Evolutionary conservation across 2,888 invertebrate species (phyloP), one percentile per base, ranked within the genome.

Genomic region (Oconnorella tubifera): DNA sequence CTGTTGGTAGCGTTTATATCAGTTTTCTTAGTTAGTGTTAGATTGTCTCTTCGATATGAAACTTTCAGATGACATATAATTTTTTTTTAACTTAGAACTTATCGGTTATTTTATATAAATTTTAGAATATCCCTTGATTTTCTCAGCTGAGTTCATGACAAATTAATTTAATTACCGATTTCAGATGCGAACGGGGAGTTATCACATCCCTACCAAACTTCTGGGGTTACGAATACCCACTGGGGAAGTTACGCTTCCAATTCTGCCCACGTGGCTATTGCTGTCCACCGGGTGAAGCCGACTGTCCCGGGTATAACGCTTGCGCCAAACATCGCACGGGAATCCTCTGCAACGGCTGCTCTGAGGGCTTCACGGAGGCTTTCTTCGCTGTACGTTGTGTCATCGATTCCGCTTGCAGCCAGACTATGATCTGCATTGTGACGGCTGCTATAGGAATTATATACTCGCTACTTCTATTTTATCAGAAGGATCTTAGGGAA

Each of bases 201-300:
- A 62, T 71, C 23, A 32, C 61, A 10, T 66, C 70, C 6, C 55
- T 70, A 28, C 71, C 71, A 2, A 71, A 71, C 62, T 71, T 71
- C 63, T 71, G 71, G 71, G 71, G 71, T 10, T 71, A 68, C 55
- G 33, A 56, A 27, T n/a, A 27, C 23, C 6, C 23, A 28, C n/a
- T 28, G 23, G 48, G 2, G n/a, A 25, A 19, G 4, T 23, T 62
- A 6, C 51, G 59, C 31, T 71, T 71, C 56, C 70, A 70, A 60
- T 62, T 56, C 6, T 71, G 70, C 48, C 70, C 71, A 1, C 68
- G 62, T 32, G 71, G 71, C 6, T 71, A 71, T 58, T 67, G 70
- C 28, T 71, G 71, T 56, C 19, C 63, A 4, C 40, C 40, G 40
- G 27, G 61, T 3, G 62, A 33, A 3, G 51, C 63, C 0, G 3